Conservation (phyloP, 2,113 vertebrate genomes). For the Holacanthus passer region DNA sequence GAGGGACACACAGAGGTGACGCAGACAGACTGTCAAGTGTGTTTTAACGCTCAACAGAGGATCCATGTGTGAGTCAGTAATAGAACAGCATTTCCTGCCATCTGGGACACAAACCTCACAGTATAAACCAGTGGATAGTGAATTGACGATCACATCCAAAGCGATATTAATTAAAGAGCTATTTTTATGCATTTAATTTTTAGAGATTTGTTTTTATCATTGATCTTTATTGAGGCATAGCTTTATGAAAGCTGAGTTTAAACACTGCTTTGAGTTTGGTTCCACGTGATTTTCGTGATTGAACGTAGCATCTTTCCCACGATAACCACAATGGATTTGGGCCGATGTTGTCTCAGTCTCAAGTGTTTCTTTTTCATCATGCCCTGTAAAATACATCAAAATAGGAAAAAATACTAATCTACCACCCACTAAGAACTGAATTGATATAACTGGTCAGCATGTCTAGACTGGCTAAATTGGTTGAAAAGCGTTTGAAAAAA, state of each 20-base stretch:
- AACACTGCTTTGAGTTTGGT: neutral
- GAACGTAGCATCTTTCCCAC: no score
- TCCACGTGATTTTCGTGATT: neutral
- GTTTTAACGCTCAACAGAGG: neutral
- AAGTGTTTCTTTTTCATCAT: neutral
- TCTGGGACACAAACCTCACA: neutral
- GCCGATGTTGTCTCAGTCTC: neutral
- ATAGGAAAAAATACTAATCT: neutral
- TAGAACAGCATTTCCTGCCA: neutral
- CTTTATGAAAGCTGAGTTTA: neutral
- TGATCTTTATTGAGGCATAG: neutral
- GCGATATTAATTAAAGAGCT: neutral
- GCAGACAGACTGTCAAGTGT: constrained; percentile 7
- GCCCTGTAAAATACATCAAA: neutral
- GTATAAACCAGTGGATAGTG: no score
- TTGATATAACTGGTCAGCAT: neutral
- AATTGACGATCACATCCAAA: neutral
- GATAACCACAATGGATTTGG: neutral
- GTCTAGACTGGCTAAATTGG: neutral
- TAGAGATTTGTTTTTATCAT: neutral
- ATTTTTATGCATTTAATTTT: neutral
- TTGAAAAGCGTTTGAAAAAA: neutral
- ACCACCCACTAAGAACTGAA: no score
- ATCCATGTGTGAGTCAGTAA: neutral
- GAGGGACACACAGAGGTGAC: neutral